These are phyloP conservation scores for Drosophila setifemur DNA, from an alignment of 1,140 invertebrate genomes.

Conservation along the genomic window DNA sequence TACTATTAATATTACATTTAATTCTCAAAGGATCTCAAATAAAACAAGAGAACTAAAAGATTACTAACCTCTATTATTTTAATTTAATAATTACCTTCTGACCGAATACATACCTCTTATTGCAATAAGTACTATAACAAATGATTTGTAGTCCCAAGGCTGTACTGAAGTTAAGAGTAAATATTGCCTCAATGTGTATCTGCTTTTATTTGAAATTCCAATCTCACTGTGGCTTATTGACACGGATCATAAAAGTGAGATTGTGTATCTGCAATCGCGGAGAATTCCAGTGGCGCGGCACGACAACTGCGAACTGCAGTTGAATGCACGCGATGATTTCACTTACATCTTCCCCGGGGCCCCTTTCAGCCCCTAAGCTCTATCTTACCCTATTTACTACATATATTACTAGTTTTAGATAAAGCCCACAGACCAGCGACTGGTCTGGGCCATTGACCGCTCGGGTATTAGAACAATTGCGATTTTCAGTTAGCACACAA, in stretches of 20 bases:
- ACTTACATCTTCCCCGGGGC: background rate
- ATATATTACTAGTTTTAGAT: background rate
- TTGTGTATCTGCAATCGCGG: background rate
- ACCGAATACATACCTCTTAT: too few relatives aligned
- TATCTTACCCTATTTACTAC: too few relatives aligned
- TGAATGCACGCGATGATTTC: constrained; percentile 26
- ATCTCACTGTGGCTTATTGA: constrained; percentile 2
- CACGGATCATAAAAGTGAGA: constrained; percentile 5
- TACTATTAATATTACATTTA: too few relatives aligned
- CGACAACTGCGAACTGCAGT: constrained; percentile 16
- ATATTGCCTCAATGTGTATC: background rate
- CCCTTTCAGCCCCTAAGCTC: too few relatives aligned
- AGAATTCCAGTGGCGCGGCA: constrained; percentile 3
- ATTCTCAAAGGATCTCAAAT: too few relatives aligned
- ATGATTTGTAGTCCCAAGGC: background rate
- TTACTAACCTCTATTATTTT: too few relatives aligned
- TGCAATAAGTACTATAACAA: background rate
- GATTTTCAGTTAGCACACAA: constrained; percentile 19
- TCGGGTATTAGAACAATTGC: constrained; percentile 19
- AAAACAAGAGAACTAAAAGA: too few relatives aligned
- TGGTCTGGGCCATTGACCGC: constrained; percentile 31
- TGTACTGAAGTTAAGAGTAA: too few relatives aligned
- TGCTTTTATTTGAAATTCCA: background rate
- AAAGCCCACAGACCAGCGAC: background rate
- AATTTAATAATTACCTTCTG: too few relatives aligned